phyloP scores from a whole-genome alignment of 2,113 vertebrate genomes.

The Grallaria varia region DNA sequence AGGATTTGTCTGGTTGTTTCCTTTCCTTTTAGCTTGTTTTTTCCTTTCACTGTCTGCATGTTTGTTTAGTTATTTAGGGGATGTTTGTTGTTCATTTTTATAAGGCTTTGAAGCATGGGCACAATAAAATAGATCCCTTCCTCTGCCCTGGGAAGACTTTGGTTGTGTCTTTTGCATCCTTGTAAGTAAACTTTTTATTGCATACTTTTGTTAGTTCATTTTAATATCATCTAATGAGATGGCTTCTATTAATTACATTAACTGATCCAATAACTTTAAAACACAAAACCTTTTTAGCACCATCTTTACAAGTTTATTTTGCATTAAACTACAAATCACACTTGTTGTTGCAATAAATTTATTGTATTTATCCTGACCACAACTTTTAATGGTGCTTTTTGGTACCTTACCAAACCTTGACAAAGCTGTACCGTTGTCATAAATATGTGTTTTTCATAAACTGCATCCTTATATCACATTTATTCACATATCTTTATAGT shows the following conservation, averaged over 20 bases:
- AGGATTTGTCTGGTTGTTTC: not conserved
- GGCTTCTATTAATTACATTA: not conserved
- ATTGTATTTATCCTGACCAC: not conserved
- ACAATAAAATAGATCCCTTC: not conserved
- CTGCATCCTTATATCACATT: not conserved
- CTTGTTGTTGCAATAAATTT: not conserved
- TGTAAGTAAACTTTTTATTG: not conserved
- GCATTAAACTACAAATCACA: not conserved
- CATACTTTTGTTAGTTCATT: not conserved
- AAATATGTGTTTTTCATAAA: constrained; percentile 25
- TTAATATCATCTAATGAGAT: not conserved
- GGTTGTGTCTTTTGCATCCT: not conserved
- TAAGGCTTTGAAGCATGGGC: not conserved
- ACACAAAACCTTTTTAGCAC: not conserved
- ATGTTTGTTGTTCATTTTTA: not conserved
- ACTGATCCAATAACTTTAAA: not conserved
- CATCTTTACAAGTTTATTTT: not conserved
- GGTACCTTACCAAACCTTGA: not conserved
- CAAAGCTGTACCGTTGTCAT: not conserved
- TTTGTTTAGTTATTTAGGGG: not conserved
- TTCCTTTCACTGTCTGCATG: not conserved
- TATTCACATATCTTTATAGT: not conserved
- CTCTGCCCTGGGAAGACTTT: not conserved
- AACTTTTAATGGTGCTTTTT: constrained; percentile 5
- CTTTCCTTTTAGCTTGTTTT: not conserved